phyloP scores from a whole-genome alignment of 2,888 invertebrate species.

The Apodemia hepburni region DNA sequence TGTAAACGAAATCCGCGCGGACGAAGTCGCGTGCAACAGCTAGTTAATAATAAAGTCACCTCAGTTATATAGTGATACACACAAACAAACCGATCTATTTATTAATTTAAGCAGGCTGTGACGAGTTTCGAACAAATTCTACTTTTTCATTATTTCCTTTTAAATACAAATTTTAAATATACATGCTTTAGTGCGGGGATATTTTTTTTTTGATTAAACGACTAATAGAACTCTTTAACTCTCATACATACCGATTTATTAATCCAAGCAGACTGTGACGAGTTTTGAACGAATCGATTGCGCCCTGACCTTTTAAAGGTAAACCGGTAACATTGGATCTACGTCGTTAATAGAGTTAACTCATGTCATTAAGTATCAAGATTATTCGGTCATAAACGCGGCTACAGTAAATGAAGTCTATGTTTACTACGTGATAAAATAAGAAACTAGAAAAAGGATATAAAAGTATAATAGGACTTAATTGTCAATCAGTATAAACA shows the following conservation, averaged over 20 bases:
- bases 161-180: no score
- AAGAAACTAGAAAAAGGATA: background rate
- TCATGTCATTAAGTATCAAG: constrained; percentile 10
- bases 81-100: constrained; percentile 3
- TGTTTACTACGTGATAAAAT: background rate
- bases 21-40: no score
- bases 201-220: background rate
- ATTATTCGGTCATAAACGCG: background rate
- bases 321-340: constrained; percentile 4
- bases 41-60: no score
- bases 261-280: constrained; percentile 2
- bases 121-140: background rate
- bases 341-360: background rate
- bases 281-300: background rate
- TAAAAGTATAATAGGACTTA: no score
- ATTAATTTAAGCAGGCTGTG: constrained; percentile 3
- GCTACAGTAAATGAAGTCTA: background rate
- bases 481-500: no score
- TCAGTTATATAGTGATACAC: no score
- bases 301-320: background rate
- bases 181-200: no score
- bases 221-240: background rate
- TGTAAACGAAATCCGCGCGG: no score
- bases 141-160: no score
- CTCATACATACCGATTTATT: background rate